Percentiles rank a stretch among this genome's conserved stretches.
Conservation (phyloP, 2,888 invertebrate genomes). For the Drosophila greeni region DNA sequence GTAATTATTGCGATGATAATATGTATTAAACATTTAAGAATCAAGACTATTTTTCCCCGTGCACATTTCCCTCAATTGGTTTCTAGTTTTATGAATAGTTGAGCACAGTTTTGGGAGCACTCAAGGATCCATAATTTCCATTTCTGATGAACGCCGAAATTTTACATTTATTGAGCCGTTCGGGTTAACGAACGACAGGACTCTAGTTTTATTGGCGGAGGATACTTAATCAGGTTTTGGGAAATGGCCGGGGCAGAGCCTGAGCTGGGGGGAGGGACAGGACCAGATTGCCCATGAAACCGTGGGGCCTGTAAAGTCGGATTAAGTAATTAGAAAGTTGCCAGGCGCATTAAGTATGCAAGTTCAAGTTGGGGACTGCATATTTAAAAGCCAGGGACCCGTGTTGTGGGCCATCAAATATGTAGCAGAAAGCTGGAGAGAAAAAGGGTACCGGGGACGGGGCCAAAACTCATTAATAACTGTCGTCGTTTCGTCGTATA, state of each 20-base stretch:
- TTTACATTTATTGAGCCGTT: slow-evolving; percentile 40
- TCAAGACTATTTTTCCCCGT: neutral
- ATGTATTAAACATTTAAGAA: too few relatives aligned
- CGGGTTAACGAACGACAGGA: slow-evolving; percentile 28
- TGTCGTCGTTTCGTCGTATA: slow-evolving; percentile 44
- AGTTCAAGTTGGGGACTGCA: slow-evolving; percentile 58
- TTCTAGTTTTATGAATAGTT: slow-evolving; percentile 28
- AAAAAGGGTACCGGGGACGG: slow-evolving; percentile 1
- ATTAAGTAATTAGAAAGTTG: slow-evolving; percentile 69
- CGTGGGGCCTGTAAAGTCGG: slow-evolving; percentile 55
- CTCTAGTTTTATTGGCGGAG: slow-evolving; percentile 35
- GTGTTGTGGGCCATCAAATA: slow-evolving; percentile 64
- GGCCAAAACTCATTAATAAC: slow-evolving; percentile 61
- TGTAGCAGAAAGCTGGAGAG: slow-evolving; percentile 42
- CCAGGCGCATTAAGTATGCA: slow-evolving; percentile 62
- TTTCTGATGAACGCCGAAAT: slow-evolving; percentile 20
- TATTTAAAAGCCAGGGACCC: slow-evolving; percentile 48
- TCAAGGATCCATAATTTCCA: slow-evolving; percentile 30
- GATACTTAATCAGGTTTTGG: slow-evolving; percentile 26
- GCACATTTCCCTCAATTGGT: slow-evolving; percentile 18
- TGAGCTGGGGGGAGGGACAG: neutral
- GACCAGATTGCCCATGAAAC: slow-evolving; percentile 19
- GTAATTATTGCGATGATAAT: too few relatives aligned
- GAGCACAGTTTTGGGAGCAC: slow-evolving; percentile 19
- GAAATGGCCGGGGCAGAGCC: neutral